A percentile compares a stretch with the other conserved stretches of the same genome.
These are phyloP conservation scores for Colius striatus DNA, from an alignment of 2,113 vertebrate species.

Conservation along the genomic window DNA sequence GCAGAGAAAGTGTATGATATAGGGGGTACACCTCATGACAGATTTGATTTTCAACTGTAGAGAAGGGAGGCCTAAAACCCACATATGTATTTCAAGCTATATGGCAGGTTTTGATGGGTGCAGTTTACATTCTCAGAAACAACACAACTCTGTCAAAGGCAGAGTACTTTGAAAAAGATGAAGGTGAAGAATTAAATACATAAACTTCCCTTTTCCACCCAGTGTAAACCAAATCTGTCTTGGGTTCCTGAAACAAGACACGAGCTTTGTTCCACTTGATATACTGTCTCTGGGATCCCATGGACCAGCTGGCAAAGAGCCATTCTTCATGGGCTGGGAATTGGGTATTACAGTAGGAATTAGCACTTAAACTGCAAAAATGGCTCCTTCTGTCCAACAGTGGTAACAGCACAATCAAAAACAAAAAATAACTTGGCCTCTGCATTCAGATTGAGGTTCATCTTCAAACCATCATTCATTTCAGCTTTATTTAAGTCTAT, in stretches of 20 bases:
- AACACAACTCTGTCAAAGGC: neutral
- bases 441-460: neutral
- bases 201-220: neutral
- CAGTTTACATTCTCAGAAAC: neutral
- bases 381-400: neutral
- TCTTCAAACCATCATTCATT: neutral
- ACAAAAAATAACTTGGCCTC: neutral
- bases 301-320: neutral
- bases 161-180: neutral
- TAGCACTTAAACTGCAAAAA: neutral
- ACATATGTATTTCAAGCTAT: neutral
- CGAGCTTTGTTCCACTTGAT: neutral
- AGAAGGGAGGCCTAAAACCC: neutral
- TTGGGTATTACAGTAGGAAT: neutral
- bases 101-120: neutral
- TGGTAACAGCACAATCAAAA: neutral
- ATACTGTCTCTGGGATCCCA: neutral
- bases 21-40: neutral
- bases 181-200: neutral
- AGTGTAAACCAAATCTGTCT: neutral
- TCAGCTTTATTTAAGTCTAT: conserved; percentile 45
- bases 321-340: neutral
- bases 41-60: neutral
- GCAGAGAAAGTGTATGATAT: neutral
- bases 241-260: neutral